phyloP scores from a whole-genome alignment of 2,113 vertebrate species.

The Pseudopodoces humilis region DNA sequence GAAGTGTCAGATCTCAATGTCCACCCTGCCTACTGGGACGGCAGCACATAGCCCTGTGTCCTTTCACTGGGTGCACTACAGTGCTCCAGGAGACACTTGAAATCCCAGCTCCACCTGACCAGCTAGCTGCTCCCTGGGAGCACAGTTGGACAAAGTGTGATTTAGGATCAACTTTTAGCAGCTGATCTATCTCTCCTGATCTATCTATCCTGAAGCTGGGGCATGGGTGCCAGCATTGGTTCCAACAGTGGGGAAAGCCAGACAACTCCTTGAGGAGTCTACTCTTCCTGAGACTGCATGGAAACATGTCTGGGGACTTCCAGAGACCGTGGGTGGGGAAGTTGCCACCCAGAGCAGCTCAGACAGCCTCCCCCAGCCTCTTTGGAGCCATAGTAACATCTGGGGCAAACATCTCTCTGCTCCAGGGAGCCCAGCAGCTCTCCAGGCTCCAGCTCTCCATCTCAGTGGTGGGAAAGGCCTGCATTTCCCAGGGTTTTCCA shows the following conservation, averaged over 20 bases:
- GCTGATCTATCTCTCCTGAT: background rate
- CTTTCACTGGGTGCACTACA: background rate
- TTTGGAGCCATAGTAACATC: background rate
- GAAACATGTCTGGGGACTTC: background rate
- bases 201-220: background rate
- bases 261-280: background rate
- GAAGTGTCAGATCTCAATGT: background rate
- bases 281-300: background rate
- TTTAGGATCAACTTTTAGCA: background rate
- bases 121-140: background rate
- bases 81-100: background rate
- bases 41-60: background rate
- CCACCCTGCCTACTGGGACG: background rate
- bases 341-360: background rate
- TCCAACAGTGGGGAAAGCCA: background rate
- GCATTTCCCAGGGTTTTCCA: background rate
- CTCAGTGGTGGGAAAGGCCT: background rate
- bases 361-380: background rate
- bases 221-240: rapidly evolving
- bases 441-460: background rate
- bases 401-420: background rate
- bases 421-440: background rate
- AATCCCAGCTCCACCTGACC: background rate
- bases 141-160: background rate
- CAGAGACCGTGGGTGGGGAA: background rate